Evolutionary conservation across 2,797 vertebrate species (phyloP), one percentile per base, ranked within the genome.

Genomic region (Orestias chungarensis): DNA sequence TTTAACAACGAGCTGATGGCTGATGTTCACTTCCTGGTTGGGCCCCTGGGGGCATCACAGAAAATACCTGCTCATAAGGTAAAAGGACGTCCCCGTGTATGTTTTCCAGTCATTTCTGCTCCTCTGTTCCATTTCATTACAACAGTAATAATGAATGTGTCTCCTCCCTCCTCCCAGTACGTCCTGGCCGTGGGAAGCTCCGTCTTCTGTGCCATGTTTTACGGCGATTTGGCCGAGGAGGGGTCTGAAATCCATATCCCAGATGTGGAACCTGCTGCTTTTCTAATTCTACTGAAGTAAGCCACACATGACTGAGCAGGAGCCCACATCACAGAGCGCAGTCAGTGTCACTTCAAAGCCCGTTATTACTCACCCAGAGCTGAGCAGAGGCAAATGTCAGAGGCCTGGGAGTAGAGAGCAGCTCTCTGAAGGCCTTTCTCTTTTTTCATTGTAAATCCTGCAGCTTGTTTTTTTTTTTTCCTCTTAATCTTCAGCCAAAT

Each of bases 1-100:
- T 99, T 98, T 87, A 99, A 99, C 94, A 99, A 97, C 87, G 97
- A 99, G 92, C 96, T 97, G 88, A 99, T 99, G 98, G 97, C 98
- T 1, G 98, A 99, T n/a, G 94, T 99, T 79, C 97, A 98, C 93
- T 99, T 99, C 92, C 88, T 99, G 25, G 97, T 99, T 15, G 98
- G 98, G 43, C 94, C 96, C 11, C 76, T 92, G 47, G 97, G 96
- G 78, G 95, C 88, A 1, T 94, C 95, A 6, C 93, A 95, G 91
- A 95, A 91, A 90, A 95, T 99, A 77, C 98, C 98, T 4, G 98
- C 97, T 31, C 98, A 99, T 92, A 99, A 99, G 97, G 98, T 99
- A 81, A 82, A 47, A 47, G 70, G 38, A 10, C 11, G 44, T 17
- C 44, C 44, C 44, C 4, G 31, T 59, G 55, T 33, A 14, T 59